phyloP scores from a whole-genome alignment of 2,888 invertebrate genomes.

The Melanophora roralis region DNA sequence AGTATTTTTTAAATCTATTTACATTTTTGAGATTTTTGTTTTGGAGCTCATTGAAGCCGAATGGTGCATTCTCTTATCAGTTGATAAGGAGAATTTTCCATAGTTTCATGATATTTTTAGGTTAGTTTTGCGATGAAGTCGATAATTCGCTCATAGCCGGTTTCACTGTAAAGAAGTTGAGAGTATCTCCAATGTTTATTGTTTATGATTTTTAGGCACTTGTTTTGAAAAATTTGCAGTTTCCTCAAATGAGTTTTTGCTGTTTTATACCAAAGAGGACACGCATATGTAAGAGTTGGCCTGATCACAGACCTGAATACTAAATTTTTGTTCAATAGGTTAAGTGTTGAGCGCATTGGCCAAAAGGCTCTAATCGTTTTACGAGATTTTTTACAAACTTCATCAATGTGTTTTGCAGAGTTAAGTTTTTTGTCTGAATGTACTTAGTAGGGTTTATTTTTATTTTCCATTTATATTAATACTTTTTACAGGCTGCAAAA shows the following conservation, averaged over 20 bases:
- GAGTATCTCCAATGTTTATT: too few relatives aligned
- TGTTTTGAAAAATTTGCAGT: conserved; percentile 13
- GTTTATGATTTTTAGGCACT: conserved; percentile 17
- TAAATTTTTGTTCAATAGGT: background rate
- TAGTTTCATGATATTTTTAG: too few relatives aligned
- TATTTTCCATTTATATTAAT: conserved; percentile 23
- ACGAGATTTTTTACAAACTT: background rate
- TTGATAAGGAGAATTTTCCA: too few relatives aligned
- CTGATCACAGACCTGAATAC: background rate
- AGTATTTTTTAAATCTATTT: too few relatives aligned
- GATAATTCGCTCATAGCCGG: too few relatives aligned
- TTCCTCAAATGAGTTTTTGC: background rate
- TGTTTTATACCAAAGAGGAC: conserved; percentile 1
- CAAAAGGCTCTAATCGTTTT: background rate
- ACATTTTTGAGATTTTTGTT: too few relatives aligned
- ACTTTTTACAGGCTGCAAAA: background rate
- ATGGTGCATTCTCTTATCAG: too few relatives aligned
- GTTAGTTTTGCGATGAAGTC: too few relatives aligned
- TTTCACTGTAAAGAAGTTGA: background rate
- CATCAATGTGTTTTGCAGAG: background rate
- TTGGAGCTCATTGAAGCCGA: too few relatives aligned
- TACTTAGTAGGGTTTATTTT: conserved; percentile 3
- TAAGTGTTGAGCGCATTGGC: background rate
- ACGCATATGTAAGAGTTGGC: background rate
- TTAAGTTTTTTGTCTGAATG: conserved; percentile 6